Conservation (phyloP, 2,113 vertebrate genomes). For the Oncorhynchus tshawytscha region DNA sequence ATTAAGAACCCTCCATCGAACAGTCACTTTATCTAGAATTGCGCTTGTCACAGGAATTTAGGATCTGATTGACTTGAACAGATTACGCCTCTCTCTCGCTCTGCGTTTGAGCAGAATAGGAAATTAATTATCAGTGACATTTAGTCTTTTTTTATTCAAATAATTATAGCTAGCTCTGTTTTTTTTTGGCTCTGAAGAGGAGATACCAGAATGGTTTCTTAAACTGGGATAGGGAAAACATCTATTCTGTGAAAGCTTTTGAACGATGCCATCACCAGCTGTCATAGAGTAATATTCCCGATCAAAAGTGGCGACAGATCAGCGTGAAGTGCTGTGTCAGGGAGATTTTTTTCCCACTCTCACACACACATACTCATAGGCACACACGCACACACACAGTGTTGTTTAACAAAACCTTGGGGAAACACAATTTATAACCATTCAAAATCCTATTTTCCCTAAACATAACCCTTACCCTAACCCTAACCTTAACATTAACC, state of each 20-base stretch:
- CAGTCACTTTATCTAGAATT: conserved; percentile 60
- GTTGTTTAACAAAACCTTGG: too few species aligned
- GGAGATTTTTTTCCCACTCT: conserved; percentile 13
- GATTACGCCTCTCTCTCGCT: conserved; percentile 64
- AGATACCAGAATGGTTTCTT: conserved; percentile 42
- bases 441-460: neutral
- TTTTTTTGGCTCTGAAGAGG: conserved; percentile 1
- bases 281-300: conserved; percentile 31
- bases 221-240: conserved; percentile 41
- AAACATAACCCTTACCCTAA: too few species aligned
- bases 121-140: conserved; percentile 68
- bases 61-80: conserved; percentile 66
- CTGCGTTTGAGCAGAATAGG: conserved; percentile 49
- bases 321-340: conserved; percentile 52
- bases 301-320: neutral
- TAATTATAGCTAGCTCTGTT: conserved; percentile 45
- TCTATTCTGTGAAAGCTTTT: conserved; percentile 39
- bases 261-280: conserved; percentile 56
- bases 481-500: too few species aligned
- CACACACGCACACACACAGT: neutral
- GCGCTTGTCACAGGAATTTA: conserved; percentile 61
- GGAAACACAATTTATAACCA: too few species aligned
- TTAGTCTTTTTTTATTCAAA: conserved; percentile 33
- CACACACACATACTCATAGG: neutral
- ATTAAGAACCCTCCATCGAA: conserved; percentile 52